phyloP scores from a whole-genome alignment of 1,140 invertebrate species.

The Oreohelix idahoensis region DNA sequence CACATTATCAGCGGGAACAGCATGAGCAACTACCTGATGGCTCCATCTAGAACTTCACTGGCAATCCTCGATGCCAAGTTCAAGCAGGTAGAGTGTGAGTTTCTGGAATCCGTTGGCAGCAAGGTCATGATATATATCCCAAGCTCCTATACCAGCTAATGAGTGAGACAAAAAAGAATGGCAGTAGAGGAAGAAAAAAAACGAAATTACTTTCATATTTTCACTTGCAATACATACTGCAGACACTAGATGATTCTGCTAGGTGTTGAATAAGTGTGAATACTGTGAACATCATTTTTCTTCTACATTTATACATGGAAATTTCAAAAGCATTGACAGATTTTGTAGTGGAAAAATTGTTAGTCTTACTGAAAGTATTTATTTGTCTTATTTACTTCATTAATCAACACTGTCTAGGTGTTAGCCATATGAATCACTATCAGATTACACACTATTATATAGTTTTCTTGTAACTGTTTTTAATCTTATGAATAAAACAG shows the following conservation, averaged over 20 bases:
- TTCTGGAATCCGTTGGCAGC: conserved; percentile 31
- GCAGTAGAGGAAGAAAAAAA: not conserved
- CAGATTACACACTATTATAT: not conserved
- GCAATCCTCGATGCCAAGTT: conserved; percentile 84
- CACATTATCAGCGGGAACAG: conserved; percentile 81
- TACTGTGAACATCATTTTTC: not conserved
- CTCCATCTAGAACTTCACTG: conserved; percentile 81
- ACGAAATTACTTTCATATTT: not conserved
- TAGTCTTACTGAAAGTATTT: not conserved
- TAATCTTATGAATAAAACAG: not conserved
- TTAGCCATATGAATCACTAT: not conserved
- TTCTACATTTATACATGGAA: not conserved
- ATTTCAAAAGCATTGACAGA: not conserved
- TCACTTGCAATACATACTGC: not conserved
- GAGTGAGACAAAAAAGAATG: not conserved
- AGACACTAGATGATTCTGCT: not conserved
- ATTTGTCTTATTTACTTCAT: not conserved
- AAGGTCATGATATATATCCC: conserved; percentile 39
- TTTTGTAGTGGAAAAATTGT: not conserved
- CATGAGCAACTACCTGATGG: conserved; percentile 85
- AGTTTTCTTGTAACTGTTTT: not conserved
- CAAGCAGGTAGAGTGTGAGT: conserved; percentile 84
- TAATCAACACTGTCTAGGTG: not conserved
- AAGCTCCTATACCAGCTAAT: conserved; percentile 28
- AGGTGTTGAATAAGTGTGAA: not conserved